Conservation (phyloP, 2,888 invertebrate species). For the Altica lythri region DNA sequence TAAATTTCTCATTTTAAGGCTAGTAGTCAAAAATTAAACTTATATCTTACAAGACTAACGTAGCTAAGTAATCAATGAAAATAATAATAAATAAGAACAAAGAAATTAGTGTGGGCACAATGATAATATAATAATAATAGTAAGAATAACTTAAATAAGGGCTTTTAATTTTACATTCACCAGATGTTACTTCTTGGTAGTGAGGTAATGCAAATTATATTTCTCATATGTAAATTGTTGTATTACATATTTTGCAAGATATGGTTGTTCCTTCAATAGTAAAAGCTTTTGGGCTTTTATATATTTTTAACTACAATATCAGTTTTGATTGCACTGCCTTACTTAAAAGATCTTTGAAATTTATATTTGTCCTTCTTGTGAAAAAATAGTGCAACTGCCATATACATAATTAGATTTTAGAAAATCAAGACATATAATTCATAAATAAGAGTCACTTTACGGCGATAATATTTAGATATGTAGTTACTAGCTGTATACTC, state of each 20-base stretch:
- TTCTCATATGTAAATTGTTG: neutral
- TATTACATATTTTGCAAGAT: neutral
- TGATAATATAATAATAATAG: neutral
- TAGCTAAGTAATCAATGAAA: constrained; percentile 4
- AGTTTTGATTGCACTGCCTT: constrained; percentile 1
- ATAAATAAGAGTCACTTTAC: neutral
- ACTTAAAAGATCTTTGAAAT: too few relatives aligned
- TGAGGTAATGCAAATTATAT: neutral
- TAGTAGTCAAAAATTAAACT: neutral
- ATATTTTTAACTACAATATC: neutral
- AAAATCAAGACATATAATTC: neutral
- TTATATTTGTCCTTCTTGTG: too few relatives aligned
- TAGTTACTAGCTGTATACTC: too few relatives aligned
- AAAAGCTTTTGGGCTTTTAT: neutral
- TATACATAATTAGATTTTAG: neutral
- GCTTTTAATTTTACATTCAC: neutral
- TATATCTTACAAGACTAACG: neutral
- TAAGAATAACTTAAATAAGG: neutral
- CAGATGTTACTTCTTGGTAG: too few relatives aligned
- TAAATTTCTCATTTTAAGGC: neutral
- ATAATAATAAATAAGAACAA: neutral
- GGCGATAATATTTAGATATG: too few relatives aligned
- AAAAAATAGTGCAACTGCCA: too few relatives aligned
- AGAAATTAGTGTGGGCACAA: constrained; percentile 20
- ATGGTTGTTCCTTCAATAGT: neutral